These are phyloP conservation scores for Pitta sordida DNA, from an alignment of 2,113 vertebrate species.

Conservation along the genomic window DNA sequence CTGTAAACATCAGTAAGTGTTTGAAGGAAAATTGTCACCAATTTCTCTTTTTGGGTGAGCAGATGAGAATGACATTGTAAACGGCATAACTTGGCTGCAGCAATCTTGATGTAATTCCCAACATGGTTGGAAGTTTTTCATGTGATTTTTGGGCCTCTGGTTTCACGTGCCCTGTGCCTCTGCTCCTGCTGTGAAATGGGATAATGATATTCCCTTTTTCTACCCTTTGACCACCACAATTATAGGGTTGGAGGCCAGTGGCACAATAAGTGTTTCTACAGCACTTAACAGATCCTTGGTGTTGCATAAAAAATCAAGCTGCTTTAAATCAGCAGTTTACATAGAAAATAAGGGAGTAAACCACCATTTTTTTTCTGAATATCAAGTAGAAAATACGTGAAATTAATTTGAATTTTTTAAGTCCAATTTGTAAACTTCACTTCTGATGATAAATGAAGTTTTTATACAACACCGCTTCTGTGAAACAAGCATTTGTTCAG, in stretches of 20 bases:
- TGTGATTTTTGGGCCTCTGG: conserved; percentile 22
- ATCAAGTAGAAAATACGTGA: background rate
- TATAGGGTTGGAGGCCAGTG: background rate
- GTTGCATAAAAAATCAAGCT: conserved; percentile 3
- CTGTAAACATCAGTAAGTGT: background rate
- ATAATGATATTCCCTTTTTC: conserved; percentile 37
- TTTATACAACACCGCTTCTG: background rate
- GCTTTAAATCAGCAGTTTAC: background rate
- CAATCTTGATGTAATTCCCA: conserved; percentile 41
- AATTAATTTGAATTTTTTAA: background rate
- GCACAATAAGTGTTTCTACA: background rate
- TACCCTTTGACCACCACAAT: conserved; percentile 26
- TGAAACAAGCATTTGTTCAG: background rate
- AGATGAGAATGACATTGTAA: conserved; percentile 19
- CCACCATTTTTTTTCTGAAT: background rate
- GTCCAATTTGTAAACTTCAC: background rate
- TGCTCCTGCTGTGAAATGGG: conserved; percentile 20
- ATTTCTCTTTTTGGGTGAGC: background rate
- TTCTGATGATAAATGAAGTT: background rate
- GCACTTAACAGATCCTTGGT: background rate
- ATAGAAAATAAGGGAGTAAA: background rate
- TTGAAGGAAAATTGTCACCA: background rate
- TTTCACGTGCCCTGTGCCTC: background rate
- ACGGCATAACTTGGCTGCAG: background rate
- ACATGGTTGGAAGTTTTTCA: background rate